phyloP scores from a whole-genome alignment of 2,113 vertebrate genomes.

The Solea solea region DNA sequence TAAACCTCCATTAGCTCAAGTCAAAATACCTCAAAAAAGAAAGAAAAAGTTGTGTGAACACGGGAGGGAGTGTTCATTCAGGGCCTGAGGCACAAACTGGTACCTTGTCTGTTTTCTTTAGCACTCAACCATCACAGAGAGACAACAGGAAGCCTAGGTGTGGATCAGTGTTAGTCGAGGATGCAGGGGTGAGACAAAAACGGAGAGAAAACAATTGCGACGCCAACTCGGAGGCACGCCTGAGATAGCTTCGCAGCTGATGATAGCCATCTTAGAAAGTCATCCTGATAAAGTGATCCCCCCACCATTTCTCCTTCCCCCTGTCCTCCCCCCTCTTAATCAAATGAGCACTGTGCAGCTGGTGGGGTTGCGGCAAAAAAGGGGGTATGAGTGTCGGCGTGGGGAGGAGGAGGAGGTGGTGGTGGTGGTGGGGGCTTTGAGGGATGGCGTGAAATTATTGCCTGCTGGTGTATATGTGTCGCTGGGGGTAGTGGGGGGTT shows the following conservation, averaged over 20 bases:
- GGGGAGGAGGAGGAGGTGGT: conserved; percentile 14
- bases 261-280: conserved; percentile 80
- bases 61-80: conserved; percentile 12
- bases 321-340: conserved; percentile 79
- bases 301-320: conserved; percentile 76
- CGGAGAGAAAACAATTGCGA: conserved; percentile 57
- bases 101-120: conserved; percentile 15
- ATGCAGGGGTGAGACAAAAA: neutral
- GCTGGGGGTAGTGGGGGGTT: conserved; percentile 75
- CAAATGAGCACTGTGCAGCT: conserved; percentile 81
- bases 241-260: conserved; percentile 57
- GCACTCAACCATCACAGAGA: conserved; percentile 21
- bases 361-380: conserved; percentile 80
- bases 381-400: conserved; percentile 66
- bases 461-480: conserved; percentile 81
- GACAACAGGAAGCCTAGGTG: conserved; percentile 19
- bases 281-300: conserved; percentile 79
- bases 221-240: conserved; percentile 55
- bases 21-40: conserved; percentile 23
- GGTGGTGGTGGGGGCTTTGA: conserved; percentile 61
- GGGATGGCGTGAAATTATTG: conserved; percentile 83
- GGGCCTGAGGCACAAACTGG: conserved; percentile 13
- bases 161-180: conserved; percentile 18
- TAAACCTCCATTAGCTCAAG: conserved; percentile 31
- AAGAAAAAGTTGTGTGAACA: conserved; percentile 24